These are phyloP conservation scores for Aphodius granarius DNA, from an alignment of 2,888 invertebrate species.

Conservation along the genomic window DNA sequence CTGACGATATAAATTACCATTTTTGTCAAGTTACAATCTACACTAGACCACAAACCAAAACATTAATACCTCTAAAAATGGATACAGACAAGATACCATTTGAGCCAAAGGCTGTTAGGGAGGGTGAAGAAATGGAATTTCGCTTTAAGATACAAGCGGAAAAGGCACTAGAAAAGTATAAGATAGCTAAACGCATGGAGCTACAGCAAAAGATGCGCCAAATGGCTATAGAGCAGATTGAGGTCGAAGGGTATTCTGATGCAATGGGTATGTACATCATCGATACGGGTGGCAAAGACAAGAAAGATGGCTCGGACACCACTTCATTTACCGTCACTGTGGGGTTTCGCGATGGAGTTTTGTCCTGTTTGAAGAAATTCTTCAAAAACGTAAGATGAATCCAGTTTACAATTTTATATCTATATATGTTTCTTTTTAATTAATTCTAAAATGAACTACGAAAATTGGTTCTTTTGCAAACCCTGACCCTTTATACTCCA, in stretches of 20 bases:
- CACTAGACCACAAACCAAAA: too few relatives aligned
- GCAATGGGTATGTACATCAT: slow-evolving; percentile 26
- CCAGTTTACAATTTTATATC: not conserved
- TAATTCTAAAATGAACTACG: too few relatives aligned
- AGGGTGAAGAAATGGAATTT: slow-evolving; percentile 9
- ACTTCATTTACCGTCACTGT: not conserved
- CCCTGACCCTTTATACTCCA: too few relatives aligned
- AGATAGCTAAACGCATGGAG: slow-evolving; percentile 19
- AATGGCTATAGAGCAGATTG: not conserved
- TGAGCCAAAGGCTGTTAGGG: slow-evolving; percentile 8
- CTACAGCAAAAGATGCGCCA: slow-evolving; percentile 8
- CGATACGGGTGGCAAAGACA: not conserved
- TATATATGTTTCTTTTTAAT: too few relatives aligned
- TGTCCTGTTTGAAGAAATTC: not conserved
- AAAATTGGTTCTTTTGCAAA: too few relatives aligned
- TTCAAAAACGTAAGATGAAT: slow-evolving; percentile 12
- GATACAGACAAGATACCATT: not conserved
- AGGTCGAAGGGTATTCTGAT: slow-evolving; percentile 14
- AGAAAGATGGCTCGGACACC: not conserved
- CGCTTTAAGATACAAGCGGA: slow-evolving; percentile 21
- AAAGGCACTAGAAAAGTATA: slow-evolving; percentile 21
- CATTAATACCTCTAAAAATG: not conserved
- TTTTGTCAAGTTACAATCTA: too few relatives aligned
- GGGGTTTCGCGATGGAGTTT: not conserved
- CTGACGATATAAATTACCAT: too few relatives aligned